A percentile compares a stretch with the other conserved stretches of the same genome.
phyloP scores from a whole-genome alignment of 2,113 vertebrate genomes.

The Scomber colias region DNA sequence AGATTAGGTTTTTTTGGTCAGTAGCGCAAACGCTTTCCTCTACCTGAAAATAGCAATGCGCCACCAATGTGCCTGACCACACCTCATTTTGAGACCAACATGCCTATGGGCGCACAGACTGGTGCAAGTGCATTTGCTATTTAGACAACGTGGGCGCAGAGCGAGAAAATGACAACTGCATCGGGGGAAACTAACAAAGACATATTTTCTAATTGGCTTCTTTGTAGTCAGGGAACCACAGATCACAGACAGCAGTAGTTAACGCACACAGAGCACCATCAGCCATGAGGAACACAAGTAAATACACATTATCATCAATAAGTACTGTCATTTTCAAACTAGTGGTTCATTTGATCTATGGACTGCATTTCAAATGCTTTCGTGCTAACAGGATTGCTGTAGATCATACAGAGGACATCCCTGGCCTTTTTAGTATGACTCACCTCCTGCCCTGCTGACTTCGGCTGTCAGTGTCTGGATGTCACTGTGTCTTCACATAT shows the following conservation, averaged over 20 bases:
- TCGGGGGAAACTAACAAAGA: too few relatives aligned
- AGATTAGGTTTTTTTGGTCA: too few relatives aligned
- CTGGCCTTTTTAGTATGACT: constrained; percentile 27
- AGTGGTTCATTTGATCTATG: background rate
- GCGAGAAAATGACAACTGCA: too few relatives aligned
- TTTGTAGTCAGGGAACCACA: constrained; percentile 68
- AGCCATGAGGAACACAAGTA: constrained; percentile 15
- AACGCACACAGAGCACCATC: constrained; percentile 59
- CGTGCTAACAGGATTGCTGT: background rate
- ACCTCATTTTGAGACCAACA: too few relatives aligned
- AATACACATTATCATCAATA: constrained; percentile 50
- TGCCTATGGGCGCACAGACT: too few relatives aligned
- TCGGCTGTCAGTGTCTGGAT: constrained; percentile 27
- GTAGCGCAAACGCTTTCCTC: too few relatives aligned
- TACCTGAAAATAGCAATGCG: too few relatives aligned
- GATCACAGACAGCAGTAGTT: constrained; percentile 68
- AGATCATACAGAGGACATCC: constrained; percentile 5
- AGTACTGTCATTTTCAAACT: constrained; percentile 35
- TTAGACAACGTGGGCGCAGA: too few relatives aligned
- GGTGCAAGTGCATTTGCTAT: too few relatives aligned
- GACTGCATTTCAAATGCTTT: constrained; percentile 9
- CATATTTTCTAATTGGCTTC: constrained; percentile 61
- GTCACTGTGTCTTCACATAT: constrained; percentile 19
- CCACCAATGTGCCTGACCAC: too few relatives aligned
- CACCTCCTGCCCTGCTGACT: constrained; percentile 29